Percentiles rank a stretch among this genome's conserved stretches.
Conservation (phyloP, 2,888 invertebrate genomes). For the Criorhina ranunculi region DNA sequence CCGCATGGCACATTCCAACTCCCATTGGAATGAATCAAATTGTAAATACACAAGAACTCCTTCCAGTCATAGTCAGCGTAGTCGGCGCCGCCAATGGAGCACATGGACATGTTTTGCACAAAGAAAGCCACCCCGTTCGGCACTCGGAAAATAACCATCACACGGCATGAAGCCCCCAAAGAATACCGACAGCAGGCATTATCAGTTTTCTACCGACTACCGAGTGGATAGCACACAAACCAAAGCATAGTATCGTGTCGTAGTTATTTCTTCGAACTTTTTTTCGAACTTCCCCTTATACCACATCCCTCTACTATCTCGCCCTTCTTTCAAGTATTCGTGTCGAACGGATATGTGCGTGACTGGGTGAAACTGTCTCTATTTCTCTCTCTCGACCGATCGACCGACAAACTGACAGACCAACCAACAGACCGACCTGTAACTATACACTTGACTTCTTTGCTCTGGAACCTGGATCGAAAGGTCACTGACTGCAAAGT, state of each 20-base stretch:
- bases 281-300: constrained; percentile 70
- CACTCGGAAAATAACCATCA: constrained; percentile 26
- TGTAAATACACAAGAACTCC: constrained; percentile 48
- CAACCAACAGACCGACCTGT: constrained; percentile 25
- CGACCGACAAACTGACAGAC: constrained; percentile 5
- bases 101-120: constrained; percentile 63
- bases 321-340: constrained; percentile 34
- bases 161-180: constrained; percentile 24
- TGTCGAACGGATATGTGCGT: constrained; percentile 19
- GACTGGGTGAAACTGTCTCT: neutral
- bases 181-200: constrained; percentile 40
- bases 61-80: constrained; percentile 60
- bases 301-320: constrained; percentile 50
- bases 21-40: constrained; percentile 46
- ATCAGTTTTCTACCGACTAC: constrained; percentile 74
- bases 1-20: neutral
- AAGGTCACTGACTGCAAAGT: constrained; percentile 69
- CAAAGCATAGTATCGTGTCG: constrained; percentile 41
- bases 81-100: constrained; percentile 62
- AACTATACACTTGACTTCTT: constrained; percentile 32
- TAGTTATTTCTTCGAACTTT: constrained; percentile 57
- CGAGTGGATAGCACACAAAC: constrained; percentile 66
- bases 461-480: constrained; percentile 32
- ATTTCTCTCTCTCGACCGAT: too few relatives aligned
- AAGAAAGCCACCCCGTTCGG: constrained; percentile 53